Conservation (phyloP, 2,888 invertebrate genomes). For the Poecilus cupreus region DNA sequence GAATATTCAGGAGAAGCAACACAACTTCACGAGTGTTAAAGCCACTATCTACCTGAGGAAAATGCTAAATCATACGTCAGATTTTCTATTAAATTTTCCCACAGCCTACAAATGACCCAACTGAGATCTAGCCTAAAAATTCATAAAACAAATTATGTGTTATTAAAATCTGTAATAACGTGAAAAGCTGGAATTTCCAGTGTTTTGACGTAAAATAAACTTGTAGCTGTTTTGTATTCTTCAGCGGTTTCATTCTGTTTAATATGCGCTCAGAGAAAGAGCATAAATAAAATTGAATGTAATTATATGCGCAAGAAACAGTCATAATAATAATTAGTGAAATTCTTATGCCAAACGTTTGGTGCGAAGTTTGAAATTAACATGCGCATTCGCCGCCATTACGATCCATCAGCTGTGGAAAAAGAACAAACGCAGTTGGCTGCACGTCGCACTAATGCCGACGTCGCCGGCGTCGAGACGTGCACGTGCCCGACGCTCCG, state of each 20-base stretch:
- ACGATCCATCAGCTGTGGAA: slow-evolving; percentile 39
- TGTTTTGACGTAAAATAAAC: not conserved
- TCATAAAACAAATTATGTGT: no score
- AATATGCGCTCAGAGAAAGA: slow-evolving; percentile 51
- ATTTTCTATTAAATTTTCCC: no score
- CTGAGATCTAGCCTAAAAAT: no score
- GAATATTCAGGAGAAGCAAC: no score
- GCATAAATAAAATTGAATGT: slow-evolving; percentile 54
- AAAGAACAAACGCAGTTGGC: slow-evolving; percentile 17
- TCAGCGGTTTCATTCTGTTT: slow-evolving; percentile 6
- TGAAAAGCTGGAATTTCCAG: no score
- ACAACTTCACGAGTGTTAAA: no score
- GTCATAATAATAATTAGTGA: slow-evolving; percentile 56
- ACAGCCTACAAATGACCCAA: no score
- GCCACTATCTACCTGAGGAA: no score
- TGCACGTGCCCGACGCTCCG: no score
- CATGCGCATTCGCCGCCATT: slow-evolving; percentile 47
- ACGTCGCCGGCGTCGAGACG: not conserved
- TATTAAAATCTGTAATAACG: no score
- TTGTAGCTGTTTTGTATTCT: slow-evolving; percentile 36
- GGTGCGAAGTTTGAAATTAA: slow-evolving; percentile 47
- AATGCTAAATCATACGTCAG: no score
- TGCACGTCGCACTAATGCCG: not conserved
- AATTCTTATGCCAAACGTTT: slow-evolving; percentile 57
- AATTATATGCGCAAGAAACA: slow-evolving; percentile 55